Evolutionary conservation across 2,797 vertebrate species (phyloP), one percentile per base, ranked within the genome.

Genomic region (Rachycentron canadum): DNA sequence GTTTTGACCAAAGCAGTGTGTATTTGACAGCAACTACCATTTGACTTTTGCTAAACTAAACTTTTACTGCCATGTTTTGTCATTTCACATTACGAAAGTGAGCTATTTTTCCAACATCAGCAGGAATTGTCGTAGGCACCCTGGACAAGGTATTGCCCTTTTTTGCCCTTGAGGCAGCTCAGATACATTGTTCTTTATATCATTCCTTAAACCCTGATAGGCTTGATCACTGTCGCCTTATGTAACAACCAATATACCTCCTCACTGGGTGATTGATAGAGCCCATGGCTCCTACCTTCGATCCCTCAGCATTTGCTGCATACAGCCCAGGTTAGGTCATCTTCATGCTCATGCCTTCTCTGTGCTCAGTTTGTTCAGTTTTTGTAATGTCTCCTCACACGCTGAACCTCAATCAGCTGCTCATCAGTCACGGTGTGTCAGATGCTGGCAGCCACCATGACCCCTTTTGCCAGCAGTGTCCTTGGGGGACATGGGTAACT

Each of bases 201-300:
- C 69, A 82, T 23, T 58, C 50, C 71, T 74, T 40, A 49, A 82
- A 21, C 67, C 62, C 67, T 78, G 73, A 83, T 62, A 60, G 81
- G 21, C 65, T 63, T 78, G 81, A 89, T 85, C 73, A 60, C 73
- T 79, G 76, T 69, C 78, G 72, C 69, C 75, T 74, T 61, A 72
- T 62, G 69, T 80, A 86, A 81, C 69, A 86, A 40, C 76, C 78
- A 65, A 59, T 78, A 84, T 69, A 49, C 76, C 56, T 67, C 57
- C 61, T 23, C 56, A 8, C 26, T 21, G 1, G 40, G 41, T 88
- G 89, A 91, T 80, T 82, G 89, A 94, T 90, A 61, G 79, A 76
- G 53, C 64, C 72, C 64, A 69, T 84, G 45, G 5, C 69, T 38
- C 50, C 68, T 30, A 76, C 32, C 72, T 84, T 89, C 66, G 45